Conservation (phyloP, 2,888 invertebrate species). For the Sussaba pulchella region DNA sequence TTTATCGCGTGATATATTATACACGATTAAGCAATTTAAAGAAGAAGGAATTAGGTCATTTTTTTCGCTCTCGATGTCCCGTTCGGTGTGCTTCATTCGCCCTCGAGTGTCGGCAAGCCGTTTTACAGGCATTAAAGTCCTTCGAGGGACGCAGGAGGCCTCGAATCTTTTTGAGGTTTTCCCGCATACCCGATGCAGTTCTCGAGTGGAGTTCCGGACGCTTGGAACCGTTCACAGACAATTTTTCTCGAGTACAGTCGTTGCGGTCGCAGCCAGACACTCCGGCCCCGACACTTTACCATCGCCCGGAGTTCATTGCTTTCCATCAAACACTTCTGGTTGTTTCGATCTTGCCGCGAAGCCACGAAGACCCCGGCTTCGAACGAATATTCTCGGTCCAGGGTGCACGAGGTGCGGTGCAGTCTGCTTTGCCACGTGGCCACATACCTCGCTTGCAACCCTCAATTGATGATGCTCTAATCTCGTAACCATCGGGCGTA, state of each 20-base stretch:
- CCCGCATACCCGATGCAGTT: conserved; percentile 31
- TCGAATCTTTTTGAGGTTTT: conserved; percentile 39
- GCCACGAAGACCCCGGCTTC: background rate
- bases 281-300: conserved; percentile 1
- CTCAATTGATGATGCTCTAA: conserved; percentile 25
- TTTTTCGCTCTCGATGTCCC: conserved; percentile 32
- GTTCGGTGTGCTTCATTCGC: background rate
- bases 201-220: conserved; percentile 42
- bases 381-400: conserved; percentile 4
- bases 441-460: background rate
- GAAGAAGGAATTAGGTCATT: background rate
- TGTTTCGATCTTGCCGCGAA: background rate
- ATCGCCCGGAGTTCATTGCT: background rate
- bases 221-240: conserved; percentile 11
- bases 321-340: background rate
- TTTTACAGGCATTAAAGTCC: conserved; percentile 38
- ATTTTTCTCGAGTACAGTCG: conserved; percentile 19
- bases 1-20: no score
- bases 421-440: conserved; percentile 15
- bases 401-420: background rate
- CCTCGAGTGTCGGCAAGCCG: conserved; percentile 58
- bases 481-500: conserved; percentile 10
- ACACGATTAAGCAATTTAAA: no score
- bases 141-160: background rate
- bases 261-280: conserved; percentile 37